Conservation (phyloP, 2,797 vertebrate genomes). For the Orestias chungarensis region DNA sequence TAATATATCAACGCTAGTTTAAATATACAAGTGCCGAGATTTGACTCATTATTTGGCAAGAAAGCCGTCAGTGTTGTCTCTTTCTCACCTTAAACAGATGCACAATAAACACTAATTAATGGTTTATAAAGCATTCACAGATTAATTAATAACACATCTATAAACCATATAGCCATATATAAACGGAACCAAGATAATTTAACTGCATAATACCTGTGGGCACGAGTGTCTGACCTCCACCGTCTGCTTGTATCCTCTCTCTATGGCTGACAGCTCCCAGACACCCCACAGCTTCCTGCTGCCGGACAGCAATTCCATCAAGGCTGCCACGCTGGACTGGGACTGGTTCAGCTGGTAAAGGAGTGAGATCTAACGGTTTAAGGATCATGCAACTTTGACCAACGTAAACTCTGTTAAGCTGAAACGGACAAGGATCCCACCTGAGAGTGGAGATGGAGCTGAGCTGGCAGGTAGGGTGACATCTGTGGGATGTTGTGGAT, state of each 20-base stretch:
- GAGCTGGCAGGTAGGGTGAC: conserved; percentile 74
- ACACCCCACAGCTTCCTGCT: conserved; percentile 65
- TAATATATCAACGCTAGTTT: too few relatives aligned
- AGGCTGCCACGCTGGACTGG: conserved; percentile 50
- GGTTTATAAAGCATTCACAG: too few relatives aligned
- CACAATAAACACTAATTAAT: too few relatives aligned
- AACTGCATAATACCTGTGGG: conserved; percentile 69
- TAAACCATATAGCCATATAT: too few relatives aligned
- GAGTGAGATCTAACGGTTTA: not conserved
- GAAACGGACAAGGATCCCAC: conserved; percentile 43
- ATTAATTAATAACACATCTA: too few relatives aligned
- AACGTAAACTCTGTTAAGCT: not conserved
- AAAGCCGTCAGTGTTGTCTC: too few relatives aligned
- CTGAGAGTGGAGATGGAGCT: conserved; percentile 80
- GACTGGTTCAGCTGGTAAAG: conserved; percentile 71
- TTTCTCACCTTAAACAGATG: too few relatives aligned
- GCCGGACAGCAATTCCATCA: conserved; percentile 67
- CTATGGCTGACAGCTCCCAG: conserved; percentile 60
- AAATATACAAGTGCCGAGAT: too few relatives aligned
- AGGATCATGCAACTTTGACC: not conserved
- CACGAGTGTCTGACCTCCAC: conserved; percentile 77
- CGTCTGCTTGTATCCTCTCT: conserved; percentile 71
- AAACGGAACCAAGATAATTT: not conserved
- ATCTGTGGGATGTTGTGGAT: conserved; percentile 79
- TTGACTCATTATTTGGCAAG: too few relatives aligned